Evolutionary conservation across 2,113 vertebrate species (phyloP), one percentile per base, ranked within the genome.

Genomic region (Podarcis muralis): DNA sequence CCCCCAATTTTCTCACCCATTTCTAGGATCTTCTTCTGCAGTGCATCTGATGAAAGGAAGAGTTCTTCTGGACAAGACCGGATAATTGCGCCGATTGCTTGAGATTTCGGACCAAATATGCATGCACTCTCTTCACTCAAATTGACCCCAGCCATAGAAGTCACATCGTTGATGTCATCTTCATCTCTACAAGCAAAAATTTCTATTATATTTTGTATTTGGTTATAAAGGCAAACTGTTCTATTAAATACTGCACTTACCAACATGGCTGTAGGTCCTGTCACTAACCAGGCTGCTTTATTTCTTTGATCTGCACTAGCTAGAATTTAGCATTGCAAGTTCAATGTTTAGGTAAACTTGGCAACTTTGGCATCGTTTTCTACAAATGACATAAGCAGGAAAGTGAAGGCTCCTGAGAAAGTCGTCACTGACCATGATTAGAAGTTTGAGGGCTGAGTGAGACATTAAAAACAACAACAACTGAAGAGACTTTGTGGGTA

Each of bases 141-240:
- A 94, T 96, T 99, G 92, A 99, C 97, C 1, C 98, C 99, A 68
- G 99, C 99, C 99, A 99, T 99, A 90, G 97, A 98, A 86, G 99
- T 97, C 81, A 99, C 99, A 90, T 99, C 99, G 91, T 99, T 99
- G 86, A 99, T 97, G 90, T 99, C 98, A 93, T 99, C 98, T 89
- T 99, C 98, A 57, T 98, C 98, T 95, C 98, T 99, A 90, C 16
- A 90, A 89, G 78, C 37, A 82, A 81, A 81, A 71, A 20, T 5
- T 81, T 80, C 40, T 35, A 74, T 82, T 85, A 81, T 9, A 71
- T 80, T 72, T 20, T 66, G 57, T 37, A 68, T n/a, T 32, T 35
- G 32, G 43, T 57, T 78, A 80, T 40, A 59, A 32, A 62, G 23
- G 69, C 40, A 90, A 83, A 57, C 23, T 27, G 4, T 75, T 43